phyloP scores from a whole-genome alignment of 1,140 invertebrate genomes.

The Andrena cerasifolii region DNA sequence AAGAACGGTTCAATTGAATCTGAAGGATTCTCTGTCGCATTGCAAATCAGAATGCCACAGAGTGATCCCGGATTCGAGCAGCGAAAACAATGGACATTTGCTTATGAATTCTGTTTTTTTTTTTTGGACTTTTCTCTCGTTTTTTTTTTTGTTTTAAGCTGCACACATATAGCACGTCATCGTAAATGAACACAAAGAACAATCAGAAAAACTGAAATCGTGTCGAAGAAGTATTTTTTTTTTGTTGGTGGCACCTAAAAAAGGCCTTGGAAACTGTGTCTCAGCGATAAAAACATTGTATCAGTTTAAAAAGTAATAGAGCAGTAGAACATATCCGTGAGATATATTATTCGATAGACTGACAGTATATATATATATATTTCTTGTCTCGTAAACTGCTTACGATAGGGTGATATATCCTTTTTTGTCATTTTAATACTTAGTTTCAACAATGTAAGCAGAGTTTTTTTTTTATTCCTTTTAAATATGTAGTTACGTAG shows the following conservation, averaged over 20 bases:
- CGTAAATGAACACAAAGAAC: conserved; percentile 39
- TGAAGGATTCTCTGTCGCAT: background rate
- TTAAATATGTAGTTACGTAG: conserved; percentile 68
- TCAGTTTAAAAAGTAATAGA: conserved; percentile 58
- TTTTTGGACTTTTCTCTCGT: background rate
- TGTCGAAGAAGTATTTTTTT: conserved; percentile 25
- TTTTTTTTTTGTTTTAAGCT: conserved; percentile 12
- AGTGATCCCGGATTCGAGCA: background rate
- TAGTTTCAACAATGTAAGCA: conserved; percentile 76
- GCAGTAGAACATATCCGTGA: conserved; percentile 53
- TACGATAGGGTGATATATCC: conserved; percentile 49
- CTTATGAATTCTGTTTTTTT: background rate
- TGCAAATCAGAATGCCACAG: background rate
- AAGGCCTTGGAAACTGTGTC: conserved; percentile 66
- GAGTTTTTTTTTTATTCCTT: conserved; percentile 76
- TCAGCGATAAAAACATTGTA: conserved; percentile 63
- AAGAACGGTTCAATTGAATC: background rate
- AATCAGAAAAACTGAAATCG: conserved; percentile 51
- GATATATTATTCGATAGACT: conserved; percentile 56
- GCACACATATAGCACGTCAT: conserved; percentile 21
- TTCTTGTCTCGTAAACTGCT: conserved; percentile 53
- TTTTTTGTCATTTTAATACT: conserved; percentile 56
- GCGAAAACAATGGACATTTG: conserved; percentile 2
- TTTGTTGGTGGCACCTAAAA: conserved; percentile 56
- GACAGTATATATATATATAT: conserved; percentile 43